Evolutionary conservation across 2,113 vertebrate genomes (phyloP).

Genomic region (Donacobius atricapilla): DNA sequence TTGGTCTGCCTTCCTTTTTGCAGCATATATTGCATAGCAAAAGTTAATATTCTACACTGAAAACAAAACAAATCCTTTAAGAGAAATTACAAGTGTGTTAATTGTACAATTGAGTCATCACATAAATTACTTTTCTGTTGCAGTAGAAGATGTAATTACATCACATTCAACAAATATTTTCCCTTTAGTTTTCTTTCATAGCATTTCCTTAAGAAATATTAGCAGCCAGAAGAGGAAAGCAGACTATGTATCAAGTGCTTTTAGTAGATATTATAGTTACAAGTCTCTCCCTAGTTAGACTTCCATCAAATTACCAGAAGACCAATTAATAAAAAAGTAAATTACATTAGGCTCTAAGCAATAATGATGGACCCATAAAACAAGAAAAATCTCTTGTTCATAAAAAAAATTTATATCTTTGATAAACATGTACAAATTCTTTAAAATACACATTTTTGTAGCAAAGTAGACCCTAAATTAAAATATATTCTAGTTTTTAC

Average conservation of each 20-base stretch:
- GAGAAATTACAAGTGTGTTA: neutral
- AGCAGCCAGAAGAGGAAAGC: constrained; percentile 24
- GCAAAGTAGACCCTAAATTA: constrained; percentile 71
- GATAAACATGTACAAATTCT: constrained; percentile 58
- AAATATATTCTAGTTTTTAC: constrained; percentile 78
- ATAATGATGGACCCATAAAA: constrained; percentile 3
- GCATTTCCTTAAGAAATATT: neutral
- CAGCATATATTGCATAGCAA: neutral
- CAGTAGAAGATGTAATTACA: neutral
- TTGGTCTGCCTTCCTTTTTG: neutral
- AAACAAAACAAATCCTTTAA: neutral
- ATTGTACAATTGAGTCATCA: neutral
- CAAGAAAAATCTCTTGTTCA: constrained; percentile 7
- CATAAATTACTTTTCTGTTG: neutral
- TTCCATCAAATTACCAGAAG: neutral
- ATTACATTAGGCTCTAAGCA: neutral
- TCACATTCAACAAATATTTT: neutral
- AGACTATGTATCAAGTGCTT: neutral
- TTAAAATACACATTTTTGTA: constrained; percentile 73
- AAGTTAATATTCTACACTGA: neutral
- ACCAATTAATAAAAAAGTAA: neutral
- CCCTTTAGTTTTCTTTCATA: constrained; percentile 4
- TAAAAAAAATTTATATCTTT: constrained; percentile 28
- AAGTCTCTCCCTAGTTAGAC: neutral
- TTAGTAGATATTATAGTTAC: neutral